Percentiles rank a stretch among this genome's conserved stretches.
These are phyloP conservation scores for Nebria salina DNA, from an alignment of 2,888 invertebrate species.

Conservation along the genomic window DNA sequence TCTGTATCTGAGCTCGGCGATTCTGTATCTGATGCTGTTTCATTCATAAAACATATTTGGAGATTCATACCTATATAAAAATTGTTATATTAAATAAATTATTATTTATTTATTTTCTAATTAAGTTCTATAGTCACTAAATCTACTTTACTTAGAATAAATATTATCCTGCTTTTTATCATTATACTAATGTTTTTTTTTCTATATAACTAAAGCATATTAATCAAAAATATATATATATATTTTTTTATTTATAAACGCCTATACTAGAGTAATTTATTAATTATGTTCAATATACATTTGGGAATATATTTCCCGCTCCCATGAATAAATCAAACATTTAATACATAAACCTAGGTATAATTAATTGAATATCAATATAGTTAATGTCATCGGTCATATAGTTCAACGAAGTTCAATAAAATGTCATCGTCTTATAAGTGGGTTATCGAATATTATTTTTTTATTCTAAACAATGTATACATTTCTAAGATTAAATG, in stretches of 20 bases:
- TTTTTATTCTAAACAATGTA: background rate
- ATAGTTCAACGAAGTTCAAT: background rate
- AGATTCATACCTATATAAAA: slow-evolving; percentile 82
- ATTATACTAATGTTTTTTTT: background rate
- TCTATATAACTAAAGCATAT: background rate
- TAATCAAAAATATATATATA: no score
- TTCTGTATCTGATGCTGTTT: slow-evolving; percentile 86
- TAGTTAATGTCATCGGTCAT: background rate
- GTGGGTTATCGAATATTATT: background rate
- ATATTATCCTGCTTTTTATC: background rate
- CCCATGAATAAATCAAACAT: background rate
- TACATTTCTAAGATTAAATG: no score
- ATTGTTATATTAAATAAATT: no score
- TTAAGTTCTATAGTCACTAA: background rate
- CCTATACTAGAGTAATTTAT: no score
- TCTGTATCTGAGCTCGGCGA: slow-evolving; percentile 81
- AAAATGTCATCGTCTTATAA: background rate
- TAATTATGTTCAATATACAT: no score
- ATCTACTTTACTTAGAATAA: no score
- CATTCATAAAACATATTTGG: slow-evolving; percentile 96
- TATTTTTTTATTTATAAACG: no score
- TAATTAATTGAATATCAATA: background rate
- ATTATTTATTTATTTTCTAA: background rate
- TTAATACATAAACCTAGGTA: background rate
- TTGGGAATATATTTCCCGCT: no score